A percentile compares a stretch with the other conserved stretches of the same genome.
phyloP scores from a whole-genome alignment of 1,140 invertebrate genomes.

The Drosophila bocki region DNA sequence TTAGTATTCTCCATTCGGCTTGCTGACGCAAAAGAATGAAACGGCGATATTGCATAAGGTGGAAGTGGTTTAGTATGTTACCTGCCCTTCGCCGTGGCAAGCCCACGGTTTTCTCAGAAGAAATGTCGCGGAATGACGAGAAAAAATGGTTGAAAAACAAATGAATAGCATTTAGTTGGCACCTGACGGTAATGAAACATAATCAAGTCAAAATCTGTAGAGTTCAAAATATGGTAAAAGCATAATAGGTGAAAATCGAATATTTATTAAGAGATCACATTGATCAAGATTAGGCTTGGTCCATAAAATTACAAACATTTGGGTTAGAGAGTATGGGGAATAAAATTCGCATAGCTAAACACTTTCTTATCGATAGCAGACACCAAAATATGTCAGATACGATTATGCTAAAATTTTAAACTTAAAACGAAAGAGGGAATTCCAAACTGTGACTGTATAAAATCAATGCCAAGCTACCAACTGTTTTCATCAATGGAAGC shows the following conservation, averaged over 20 bases:
- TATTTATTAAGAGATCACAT: constrained; percentile 31
- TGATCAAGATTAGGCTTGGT: constrained; percentile 26
- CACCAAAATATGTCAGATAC: constrained; percentile 7
- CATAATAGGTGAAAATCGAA: not conserved
- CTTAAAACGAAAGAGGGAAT: not conserved
- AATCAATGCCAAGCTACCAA: not conserved
- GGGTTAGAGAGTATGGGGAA: constrained; percentile 4
- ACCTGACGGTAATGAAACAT: constrained; percentile 6
- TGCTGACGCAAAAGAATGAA: constrained; percentile 74
- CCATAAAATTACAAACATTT: constrained; percentile 21
- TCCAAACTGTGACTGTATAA: not conserved
- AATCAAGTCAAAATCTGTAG: not conserved
- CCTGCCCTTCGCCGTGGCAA: constrained; percentile 30
- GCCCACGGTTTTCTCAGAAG: constrained; percentile 10
- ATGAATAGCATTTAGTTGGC: constrained; percentile 4
- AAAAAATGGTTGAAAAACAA: not conserved
- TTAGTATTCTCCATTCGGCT: constrained; percentile 75
- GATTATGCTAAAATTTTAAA: not conserved
- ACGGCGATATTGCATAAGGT: constrained; percentile 33
- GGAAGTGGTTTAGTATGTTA: constrained; percentile 30
- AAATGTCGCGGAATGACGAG: constrained; percentile 1
- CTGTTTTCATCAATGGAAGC: constrained; percentile 1
- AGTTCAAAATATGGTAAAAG: not conserved
- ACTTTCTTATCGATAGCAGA: constrained; percentile 1
- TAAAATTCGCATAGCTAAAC: constrained; percentile 3